Conservation (phyloP, 2,113 vertebrate genomes). For the Ictidomys tridecemlineatus region DNA sequence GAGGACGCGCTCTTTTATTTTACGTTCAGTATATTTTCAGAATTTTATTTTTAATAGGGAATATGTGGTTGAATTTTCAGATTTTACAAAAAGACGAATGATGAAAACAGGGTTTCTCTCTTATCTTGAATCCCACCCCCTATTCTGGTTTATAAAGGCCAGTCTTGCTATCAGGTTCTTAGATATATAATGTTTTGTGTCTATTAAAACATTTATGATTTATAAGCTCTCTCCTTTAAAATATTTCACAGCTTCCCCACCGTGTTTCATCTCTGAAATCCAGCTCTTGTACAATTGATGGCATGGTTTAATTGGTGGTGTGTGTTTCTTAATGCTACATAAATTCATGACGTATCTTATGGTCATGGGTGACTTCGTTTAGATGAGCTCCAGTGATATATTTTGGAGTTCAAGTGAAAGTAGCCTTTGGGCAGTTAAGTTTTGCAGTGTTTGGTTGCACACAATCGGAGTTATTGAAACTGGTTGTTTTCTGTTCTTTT, state of each 20-base stretch:
- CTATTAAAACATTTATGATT: not conserved
- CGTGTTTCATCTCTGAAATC: not conserved
- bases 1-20: not conserved
- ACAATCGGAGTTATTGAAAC: not conserved
- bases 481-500: not conserved
- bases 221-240: not conserved
- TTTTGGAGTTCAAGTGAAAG: not conserved
- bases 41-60: constrained; percentile 24
- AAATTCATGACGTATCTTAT: not conserved
- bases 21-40: not conserved
- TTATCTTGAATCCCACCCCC: not conserved
- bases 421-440: not conserved
- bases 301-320: not conserved
- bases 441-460: not conserved
- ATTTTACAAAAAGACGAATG: not conserved
- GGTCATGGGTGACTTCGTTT: not conserved
- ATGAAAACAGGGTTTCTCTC: not conserved
- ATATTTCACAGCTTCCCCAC: not conserved
- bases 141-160: not conserved
- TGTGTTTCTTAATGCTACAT: not conserved
- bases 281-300: not conserved
- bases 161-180: not conserved
- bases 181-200: not conserved
- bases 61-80: not conserved
- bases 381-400: not conserved